Evolutionary conservation across 37 sponge, comb jelly and placozoan genomes (phyloP).

Genomic region (Trichoplax adhaerens): DNA sequence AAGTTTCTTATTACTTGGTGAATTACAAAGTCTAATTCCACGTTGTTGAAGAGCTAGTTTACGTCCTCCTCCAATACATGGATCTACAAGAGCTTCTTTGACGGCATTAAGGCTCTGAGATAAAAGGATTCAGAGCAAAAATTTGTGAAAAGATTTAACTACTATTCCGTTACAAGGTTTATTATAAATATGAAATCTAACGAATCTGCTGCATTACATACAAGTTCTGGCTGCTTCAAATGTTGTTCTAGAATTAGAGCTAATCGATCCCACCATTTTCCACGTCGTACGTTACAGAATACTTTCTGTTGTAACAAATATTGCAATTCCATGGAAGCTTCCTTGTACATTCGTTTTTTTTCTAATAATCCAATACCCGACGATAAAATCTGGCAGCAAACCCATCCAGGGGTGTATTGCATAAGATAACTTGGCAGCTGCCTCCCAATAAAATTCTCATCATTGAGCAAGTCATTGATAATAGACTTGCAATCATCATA

Average conservation of each 20-base stretch:
- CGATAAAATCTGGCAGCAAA: slow-evolving; percentile 16
- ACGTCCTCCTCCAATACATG: slow-evolving; percentile 11
- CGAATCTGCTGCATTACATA: slow-evolving; percentile 1
- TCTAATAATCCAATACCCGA: slow-evolving; percentile 37
- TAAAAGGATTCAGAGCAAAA: neutral
- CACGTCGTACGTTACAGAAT: slow-evolving; percentile 14
- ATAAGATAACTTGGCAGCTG: slow-evolving; percentile 12
- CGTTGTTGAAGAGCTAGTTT: slow-evolving; percentile 30
- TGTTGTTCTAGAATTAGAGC: slow-evolving; percentile 62
- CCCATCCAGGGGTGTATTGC: slow-evolving; percentile 22
- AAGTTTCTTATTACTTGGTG: neutral
- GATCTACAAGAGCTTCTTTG: slow-evolving; percentile 22
- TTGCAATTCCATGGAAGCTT: slow-evolving; percentile 30
- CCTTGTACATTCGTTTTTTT: slow-evolving; percentile 25
- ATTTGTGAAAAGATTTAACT: neutral
- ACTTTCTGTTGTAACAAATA: slow-evolving; percentile 23
- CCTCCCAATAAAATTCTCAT: neutral
- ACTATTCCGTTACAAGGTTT: too few species aligned
- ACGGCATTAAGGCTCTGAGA: slow-evolving; percentile 40
- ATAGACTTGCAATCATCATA: neutral
- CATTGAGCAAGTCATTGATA: neutral
- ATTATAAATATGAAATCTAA: too few species aligned
- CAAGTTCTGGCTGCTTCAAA: slow-evolving; percentile 31
- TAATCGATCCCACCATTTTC: slow-evolving; percentile 57
- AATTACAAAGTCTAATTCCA: slow-evolving; percentile 23